These are phyloP conservation scores for Drosophila maculinotata DNA, from an alignment of 2,888 invertebrate species.

Conservation along the genomic window DNA sequence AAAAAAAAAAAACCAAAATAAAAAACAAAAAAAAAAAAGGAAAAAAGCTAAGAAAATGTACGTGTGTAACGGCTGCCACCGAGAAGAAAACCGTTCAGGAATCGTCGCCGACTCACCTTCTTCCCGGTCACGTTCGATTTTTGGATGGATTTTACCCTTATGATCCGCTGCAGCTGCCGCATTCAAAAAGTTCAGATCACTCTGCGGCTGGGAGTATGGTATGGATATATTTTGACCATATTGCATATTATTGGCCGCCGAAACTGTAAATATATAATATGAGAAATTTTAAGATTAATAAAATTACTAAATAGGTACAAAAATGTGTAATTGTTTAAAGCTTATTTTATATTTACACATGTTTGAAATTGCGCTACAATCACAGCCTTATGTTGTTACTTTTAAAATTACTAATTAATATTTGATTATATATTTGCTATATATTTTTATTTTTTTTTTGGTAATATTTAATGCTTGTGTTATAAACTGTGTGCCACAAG, in stretches of 20 bases:
- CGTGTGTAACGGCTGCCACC: slow-evolving; percentile 11
- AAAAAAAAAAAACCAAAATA: slow-evolving; percentile 12
- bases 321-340: not conserved
- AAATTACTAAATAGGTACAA: not conserved
- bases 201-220: slow-evolving; percentile 85
- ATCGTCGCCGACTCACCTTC: slow-evolving; percentile 83
- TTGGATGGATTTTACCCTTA: slow-evolving; percentile 85
- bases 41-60: slow-evolving; percentile 19
- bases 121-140: slow-evolving; percentile 85
- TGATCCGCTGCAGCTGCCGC: slow-evolving; percentile 84
- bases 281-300: not conserved
- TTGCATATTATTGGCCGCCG: slow-evolving; percentile 85
- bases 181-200: slow-evolving; percentile 85
- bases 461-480: slow-evolving; percentile 19
- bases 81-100: slow-evolving; percentile 11
- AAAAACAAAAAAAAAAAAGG: slow-evolving; percentile 2
- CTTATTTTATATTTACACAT: slow-evolving; percentile 52
- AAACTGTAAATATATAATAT: slow-evolving; percentile 70
- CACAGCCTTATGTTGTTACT: slow-evolving; percentile 53
- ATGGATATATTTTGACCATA: slow-evolving; percentile 85
- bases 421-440: slow-evolving; percentile 10
- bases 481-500: slow-evolving; percentile 41
- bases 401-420: slow-evolving; percentile 10
- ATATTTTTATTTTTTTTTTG: slow-evolving; percentile 18
- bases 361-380: slow-evolving; percentile 60